phyloP scores from a whole-genome alignment of 2,888 invertebrate genomes.

The Thumatha senex region DNA sequence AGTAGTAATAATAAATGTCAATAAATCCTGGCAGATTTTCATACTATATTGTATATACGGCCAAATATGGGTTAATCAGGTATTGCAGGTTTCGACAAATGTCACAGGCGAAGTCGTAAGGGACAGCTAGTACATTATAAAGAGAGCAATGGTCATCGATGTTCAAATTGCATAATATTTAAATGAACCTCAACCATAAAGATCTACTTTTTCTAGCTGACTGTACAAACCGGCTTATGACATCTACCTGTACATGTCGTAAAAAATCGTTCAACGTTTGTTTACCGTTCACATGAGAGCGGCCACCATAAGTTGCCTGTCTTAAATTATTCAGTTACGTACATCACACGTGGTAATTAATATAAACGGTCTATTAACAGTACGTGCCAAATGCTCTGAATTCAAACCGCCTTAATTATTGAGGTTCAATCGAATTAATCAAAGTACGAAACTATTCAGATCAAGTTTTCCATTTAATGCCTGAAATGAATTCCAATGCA shows the following conservation, averaged over 20 bases:
- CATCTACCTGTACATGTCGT: neutral
- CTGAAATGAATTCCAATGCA: too few relatives aligned
- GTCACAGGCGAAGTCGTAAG: too few relatives aligned
- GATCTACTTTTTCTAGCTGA: neutral
- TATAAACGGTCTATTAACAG: slow-evolving; percentile 1
- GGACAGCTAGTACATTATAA: too few relatives aligned
- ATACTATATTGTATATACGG: too few relatives aligned
- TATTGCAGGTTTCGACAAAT: too few relatives aligned
- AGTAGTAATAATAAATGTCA: too few relatives aligned
- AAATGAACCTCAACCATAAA: too few relatives aligned
- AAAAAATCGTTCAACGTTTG: slow-evolving; percentile 4
- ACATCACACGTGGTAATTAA: slow-evolving; percentile 8
- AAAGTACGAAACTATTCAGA: neutral
- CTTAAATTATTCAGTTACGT: slow-evolving; percentile 10
- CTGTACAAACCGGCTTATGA: neutral
- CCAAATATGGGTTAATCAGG: too few relatives aligned
- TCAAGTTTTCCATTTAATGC: too few relatives aligned
- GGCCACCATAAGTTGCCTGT: neutral
- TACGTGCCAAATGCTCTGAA: slow-evolving; percentile 4
- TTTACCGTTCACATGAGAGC: slow-evolving; percentile 4
- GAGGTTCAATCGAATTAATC: neutral
- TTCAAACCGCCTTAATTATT: neutral
- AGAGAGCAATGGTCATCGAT: too few relatives aligned
- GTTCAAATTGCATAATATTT: too few relatives aligned
- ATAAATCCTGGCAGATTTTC: too few relatives aligned